phyloP scores from a whole-genome alignment of 2,113 vertebrate genomes.

The Plecotus auritus region DNA sequence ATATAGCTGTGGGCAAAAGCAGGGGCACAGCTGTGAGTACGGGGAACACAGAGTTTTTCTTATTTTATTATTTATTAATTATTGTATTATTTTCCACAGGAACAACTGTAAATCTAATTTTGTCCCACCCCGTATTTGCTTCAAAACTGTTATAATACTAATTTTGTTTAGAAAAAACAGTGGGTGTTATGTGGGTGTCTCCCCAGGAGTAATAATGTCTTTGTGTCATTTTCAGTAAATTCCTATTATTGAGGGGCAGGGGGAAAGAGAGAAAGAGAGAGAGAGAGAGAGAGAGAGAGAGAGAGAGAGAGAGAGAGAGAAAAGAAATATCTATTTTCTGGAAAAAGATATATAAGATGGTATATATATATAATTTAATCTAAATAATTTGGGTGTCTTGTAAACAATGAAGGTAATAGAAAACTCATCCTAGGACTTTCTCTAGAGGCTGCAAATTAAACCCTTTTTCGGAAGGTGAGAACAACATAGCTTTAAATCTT shows the following conservation, averaged over 20 bases:
- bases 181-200: background rate
- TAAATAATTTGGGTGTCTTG: conserved; percentile 57
- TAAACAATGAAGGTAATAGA: conserved; percentile 63
- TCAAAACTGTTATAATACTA: background rate
- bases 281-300: background rate
- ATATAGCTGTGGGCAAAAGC: background rate
- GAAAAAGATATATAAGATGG: background rate
- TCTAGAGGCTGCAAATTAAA: conserved; percentile 65
- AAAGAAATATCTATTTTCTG: background rate
- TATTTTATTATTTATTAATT: background rate
- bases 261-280: too few relatives aligned
- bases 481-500: conserved; percentile 49
- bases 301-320: too few relatives aligned
- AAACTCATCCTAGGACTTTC: conserved; percentile 20
- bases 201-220: background rate
- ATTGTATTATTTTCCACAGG: background rate
- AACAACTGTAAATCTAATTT: background rate
- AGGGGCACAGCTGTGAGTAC: background rate
- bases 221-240: background rate
- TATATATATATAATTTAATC: conserved; percentile 56
- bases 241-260: background rate
- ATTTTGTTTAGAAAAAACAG: background rate
- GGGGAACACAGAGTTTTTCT: background rate
- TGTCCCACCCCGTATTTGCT: background rate
- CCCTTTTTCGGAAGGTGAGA: conserved; percentile 60